phyloP scores from a whole-genome alignment of 2,888 invertebrate genomes.

The Taenaris catops region DNA sequence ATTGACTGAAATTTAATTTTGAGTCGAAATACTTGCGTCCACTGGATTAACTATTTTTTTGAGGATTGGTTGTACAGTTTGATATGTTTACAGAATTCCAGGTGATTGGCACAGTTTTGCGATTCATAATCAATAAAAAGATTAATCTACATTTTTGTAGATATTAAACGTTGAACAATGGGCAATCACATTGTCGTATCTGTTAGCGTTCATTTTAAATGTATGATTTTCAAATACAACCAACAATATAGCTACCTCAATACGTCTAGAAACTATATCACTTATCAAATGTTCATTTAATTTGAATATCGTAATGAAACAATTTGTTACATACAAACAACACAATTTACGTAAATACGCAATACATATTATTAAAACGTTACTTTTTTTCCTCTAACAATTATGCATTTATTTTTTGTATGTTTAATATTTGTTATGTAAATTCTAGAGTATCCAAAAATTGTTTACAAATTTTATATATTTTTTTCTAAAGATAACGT shows the following conservation, averaged over 20 bases:
- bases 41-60: no score
- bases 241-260: constrained; percentile 8
- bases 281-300: constrained; percentile 11
- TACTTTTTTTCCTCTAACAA: no score
- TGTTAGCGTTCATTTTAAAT: no score
- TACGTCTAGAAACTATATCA: constrained; percentile 13
- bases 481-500: constrained; percentile 5
- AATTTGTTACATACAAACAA: constrained; percentile 12
- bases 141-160: no score
- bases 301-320: constrained; percentile 10
- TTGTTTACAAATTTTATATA: constrained; percentile 3
- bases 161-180: no score
- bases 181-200: no score
- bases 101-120: no score
- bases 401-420: neutral
- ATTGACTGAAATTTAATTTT: no score
- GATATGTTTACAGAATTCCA: no score
- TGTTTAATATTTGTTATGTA: neutral
- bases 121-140: no score
- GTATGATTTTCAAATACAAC: constrained; percentile 21
- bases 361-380: constrained; percentile 2
- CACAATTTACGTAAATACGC: constrained; percentile 6
- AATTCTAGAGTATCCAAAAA: constrained; percentile 3
- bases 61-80: no score
- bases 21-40: no score